Evolutionary conservation across 2,888 invertebrate species (phyloP).

Genomic region (Halictus ligatus): DNA sequence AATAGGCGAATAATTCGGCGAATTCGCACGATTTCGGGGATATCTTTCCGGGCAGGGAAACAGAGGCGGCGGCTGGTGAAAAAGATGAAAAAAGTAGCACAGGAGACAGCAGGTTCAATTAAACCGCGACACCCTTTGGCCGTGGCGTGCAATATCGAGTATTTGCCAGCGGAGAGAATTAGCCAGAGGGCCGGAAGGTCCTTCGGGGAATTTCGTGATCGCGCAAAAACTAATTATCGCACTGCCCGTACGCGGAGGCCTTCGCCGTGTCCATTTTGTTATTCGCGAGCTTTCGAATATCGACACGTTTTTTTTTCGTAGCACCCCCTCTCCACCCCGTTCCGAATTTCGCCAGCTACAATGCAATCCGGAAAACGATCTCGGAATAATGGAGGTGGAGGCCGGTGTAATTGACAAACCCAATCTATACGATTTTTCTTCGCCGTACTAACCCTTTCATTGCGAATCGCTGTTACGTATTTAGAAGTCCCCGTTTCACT

Average conservation of each 20-base stretch:
- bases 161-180: conserved; percentile 58
- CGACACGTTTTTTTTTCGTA: conserved; percentile 15
- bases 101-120: conserved; percentile 57
- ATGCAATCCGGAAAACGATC: conserved; percentile 26
- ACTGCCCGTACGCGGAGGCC: conserved; percentile 9
- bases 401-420: conserved; percentile 9
- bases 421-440: conserved; percentile 3
- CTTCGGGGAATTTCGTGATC: conserved; percentile 60
- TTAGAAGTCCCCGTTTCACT: background rate
- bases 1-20: background rate
- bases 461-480: no score
- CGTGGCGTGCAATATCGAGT: conserved; percentile 55
- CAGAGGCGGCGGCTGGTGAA: background rate
- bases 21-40: background rate
- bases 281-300: conserved; percentile 31
- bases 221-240: conserved; percentile 63
- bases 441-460: background rate
- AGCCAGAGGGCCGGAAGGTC: conserved; percentile 47
- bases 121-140: conserved; percentile 60
- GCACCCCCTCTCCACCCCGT: background rate
- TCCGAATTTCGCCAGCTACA: conserved; percentile 3
- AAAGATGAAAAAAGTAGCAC: conserved; percentile 5
- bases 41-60: background rate
- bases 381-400: conserved; percentile 2
- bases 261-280: conserved; percentile 44